Evolutionary conservation across 2,888 invertebrate genomes (phyloP), one percentile per base, ranked within the genome.

Genomic region (Amblyjoppa fuscipennis): DNA sequence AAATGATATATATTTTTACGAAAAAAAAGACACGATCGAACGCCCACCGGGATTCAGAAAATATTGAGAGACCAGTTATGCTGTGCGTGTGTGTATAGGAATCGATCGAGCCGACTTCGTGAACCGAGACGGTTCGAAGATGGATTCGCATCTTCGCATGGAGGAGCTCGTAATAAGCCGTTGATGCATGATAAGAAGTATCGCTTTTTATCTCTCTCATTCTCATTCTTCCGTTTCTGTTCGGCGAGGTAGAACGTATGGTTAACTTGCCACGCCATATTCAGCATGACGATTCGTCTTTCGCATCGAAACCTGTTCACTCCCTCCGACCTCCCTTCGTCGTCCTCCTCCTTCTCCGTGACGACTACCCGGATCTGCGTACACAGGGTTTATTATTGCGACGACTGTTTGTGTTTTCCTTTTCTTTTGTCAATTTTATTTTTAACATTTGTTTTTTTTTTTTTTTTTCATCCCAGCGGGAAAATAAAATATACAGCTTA

Each of bases 251-350:
- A 64, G 64, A 53, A 76, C 76, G 71, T 49, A 77, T 71, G 70
- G 61, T 76, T 82, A 82, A 82, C 76, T 41, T 64, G 59, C 75
- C 70, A 38, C 38, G 76, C 76, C 66, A 82, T 82, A 82, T 82
- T 77, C 76, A 82, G 82, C 82, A 70, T 66, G 82, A 82, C 75
- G 82, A 82, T 82, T 82, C 82, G 82, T 82, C 82, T 82, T 82
- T 71, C 64, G 76, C 71, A 49, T 71, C 70, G 66, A 66, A 82
- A 82, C 82, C 76, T 82, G 76, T 81, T 76, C 68, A 16, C 53
- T n/a, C 38, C 28, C 56, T 56, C 11, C 53, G 41, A 41, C 5
- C 61, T 49, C 59, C 41, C 53, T 45, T 34, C 28, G 1, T 49
- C 3, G 1, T 49, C 3, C 41, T 25, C 20, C 68, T 41, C 4